Base-by-base conservation (phyloP, 2,888 invertebrate species). In the Drosophila melanosoma region DNA sequence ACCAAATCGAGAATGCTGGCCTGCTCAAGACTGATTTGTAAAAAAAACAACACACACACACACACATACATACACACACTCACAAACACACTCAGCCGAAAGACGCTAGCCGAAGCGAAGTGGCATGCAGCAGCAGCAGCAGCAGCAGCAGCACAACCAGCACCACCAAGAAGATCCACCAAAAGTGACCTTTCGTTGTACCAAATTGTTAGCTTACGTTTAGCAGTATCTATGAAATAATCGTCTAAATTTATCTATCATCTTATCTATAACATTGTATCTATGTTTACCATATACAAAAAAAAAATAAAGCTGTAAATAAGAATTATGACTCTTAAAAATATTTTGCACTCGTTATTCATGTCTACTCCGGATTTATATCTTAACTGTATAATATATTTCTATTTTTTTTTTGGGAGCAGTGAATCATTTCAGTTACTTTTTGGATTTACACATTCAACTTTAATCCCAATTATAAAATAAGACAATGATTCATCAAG, bases 1-100 rank as follows among this genome's bases (percentile, higher is more conserved):
- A 97, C 89, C 96, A 97, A 91, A 96, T 97, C 80, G 97, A 97
- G 94, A 95, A 96, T 92, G 96, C 97, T 52, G 96, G 97, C 93
- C 95, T 97, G 56, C 94, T 97, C 69, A 96, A 96, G 79, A 97
- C 97, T 81, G 96, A 97, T 93, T 95, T 97, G 86, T 93, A 91
- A 86, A 60, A 60, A 51, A 67, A 52, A 29, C 49, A 10, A 42
- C 12, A 51, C 33, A 70, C 36, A 70, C 45, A 64, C 17, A 57
- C 29, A 61, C 45, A 59, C 12, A 68, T 20, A 70, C 26, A 58
- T 20, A 63, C 36, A 70, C 23, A 65, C 40, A 71, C 23, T 52
- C 49, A 76, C n/a, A 68, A 36, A 69, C 17, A 79, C 49, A 63
- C 38, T 77, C 63, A 87, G 90, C 87, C 90, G 74, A 89, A 63